Percentiles rank a stretch among this genome's conserved stretches.
Evolutionary conservation across 2,113 vertebrate species (phyloP).

Genomic region (Centropus bengalensis): DNA sequence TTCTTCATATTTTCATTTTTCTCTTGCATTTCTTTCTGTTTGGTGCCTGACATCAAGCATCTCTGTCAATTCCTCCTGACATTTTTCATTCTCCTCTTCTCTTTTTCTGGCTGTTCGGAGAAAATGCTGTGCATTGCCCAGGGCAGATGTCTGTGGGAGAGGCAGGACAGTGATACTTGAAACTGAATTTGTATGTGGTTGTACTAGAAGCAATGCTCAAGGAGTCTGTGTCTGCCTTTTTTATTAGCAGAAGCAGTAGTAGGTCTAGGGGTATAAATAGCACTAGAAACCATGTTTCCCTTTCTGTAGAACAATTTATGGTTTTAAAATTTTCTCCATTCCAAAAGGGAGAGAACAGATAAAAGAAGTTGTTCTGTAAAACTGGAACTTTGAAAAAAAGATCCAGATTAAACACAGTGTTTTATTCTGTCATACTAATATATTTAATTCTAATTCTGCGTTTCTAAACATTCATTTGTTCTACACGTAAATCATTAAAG

Average conservation of each 20-base stretch:
- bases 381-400: not conserved
- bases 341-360: not conserved
- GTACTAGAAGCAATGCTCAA: not conserved
- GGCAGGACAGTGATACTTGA: not conserved
- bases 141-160: not conserved
- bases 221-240: not conserved
- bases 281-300: not conserved
- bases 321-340: not conserved
- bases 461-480: not conserved
- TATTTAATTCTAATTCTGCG: not conserved
- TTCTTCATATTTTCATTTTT: not conserved
- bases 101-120: not conserved
- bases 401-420: not conserved
- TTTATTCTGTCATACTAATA: not conserved
- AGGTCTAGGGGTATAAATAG: not conserved
- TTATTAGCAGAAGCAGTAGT: not conserved
- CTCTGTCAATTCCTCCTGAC: not conserved
- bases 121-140: not conserved
- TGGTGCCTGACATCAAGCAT: not conserved
- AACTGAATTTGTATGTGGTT: slow-evolving; percentile 17
- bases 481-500: not conserved
- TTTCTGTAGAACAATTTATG: not conserved
- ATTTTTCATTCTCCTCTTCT: not conserved
- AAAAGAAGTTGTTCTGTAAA: not conserved
- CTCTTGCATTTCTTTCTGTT: not conserved